These are phyloP conservation scores for Rhamnusium bicolor DNA, from an alignment of 2,888 invertebrate genomes.

Conservation along the genomic window DNA sequence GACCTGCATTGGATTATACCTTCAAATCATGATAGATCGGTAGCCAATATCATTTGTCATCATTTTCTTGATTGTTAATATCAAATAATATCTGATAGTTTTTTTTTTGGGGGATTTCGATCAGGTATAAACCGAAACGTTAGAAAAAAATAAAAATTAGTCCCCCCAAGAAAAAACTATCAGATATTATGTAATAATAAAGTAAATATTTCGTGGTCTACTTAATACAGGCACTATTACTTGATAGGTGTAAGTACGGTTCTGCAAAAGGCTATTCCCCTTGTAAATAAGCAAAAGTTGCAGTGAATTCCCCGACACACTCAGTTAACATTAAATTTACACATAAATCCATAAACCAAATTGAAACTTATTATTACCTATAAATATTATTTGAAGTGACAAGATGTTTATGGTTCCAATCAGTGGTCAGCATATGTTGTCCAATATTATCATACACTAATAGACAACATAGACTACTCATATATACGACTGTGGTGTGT, in stretches of 20 bases:
- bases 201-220: background rate
- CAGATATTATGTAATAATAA: too few relatives aligned
- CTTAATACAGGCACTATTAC: background rate
- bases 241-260: background rate
- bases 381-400: constrained; percentile 41
- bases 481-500: background rate
- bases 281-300: constrained; percentile 27
- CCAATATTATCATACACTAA: constrained; percentile 13
- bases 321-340: constrained; percentile 36
- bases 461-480: too few relatives aligned
- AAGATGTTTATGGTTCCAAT: constrained; percentile 35
- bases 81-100: too few relatives aligned
- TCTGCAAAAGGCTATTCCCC: constrained; percentile 22
- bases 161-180: too few relatives aligned
- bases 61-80: too few relatives aligned
- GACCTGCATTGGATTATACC: too few relatives aligned
- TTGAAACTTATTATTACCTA: constrained; percentile 43
- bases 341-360: constrained; percentile 40
- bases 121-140: too few relatives aligned
- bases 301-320: constrained; percentile 26
- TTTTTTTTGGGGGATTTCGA: too few relatives aligned
- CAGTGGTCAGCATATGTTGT: constrained; percentile 31
- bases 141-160: too few relatives aligned
- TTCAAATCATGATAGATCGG: too few relatives aligned
- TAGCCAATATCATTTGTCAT: too few relatives aligned